phyloP scores from a whole-genome alignment of 2,113 vertebrate species.

The Grallaria varia region DNA sequence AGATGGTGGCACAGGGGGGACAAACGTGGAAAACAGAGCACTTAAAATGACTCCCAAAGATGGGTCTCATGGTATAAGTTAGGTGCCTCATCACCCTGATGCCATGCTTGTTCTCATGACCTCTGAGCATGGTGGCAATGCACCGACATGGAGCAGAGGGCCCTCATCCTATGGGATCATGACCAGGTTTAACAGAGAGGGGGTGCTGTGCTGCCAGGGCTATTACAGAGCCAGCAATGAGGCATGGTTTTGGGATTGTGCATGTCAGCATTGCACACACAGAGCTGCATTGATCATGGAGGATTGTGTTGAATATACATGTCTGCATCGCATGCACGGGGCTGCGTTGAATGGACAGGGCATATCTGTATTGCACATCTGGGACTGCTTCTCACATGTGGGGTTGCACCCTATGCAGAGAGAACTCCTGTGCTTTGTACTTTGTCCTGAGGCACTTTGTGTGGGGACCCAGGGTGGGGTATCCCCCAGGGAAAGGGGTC shows the following conservation, averaged over 20 bases:
- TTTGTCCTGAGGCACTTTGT: not conserved
- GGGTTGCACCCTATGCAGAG: not conserved
- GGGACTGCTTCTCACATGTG: not conserved
- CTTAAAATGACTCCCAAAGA: not conserved
- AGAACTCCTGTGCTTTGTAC: not conserved
- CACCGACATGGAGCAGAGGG: not conserved
- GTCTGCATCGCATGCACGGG: no score
- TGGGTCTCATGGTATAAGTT: not conserved
- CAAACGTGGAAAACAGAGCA: rapidly evolving
- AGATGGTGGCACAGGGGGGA: no score
- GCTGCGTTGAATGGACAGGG: not conserved
- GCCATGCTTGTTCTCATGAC: rapidly evolving
- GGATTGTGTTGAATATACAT: not conserved
- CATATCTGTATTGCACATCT: not conserved
- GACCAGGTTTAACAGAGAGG: not conserved
- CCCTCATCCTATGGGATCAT: rapidly evolving
- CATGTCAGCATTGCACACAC: rapidly evolving
- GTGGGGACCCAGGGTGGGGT: not conserved
- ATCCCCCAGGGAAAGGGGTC: not conserved
- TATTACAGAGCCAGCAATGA: rapidly evolving
- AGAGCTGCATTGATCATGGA: not conserved
- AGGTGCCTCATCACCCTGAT: not conserved
- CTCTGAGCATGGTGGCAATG: not conserved
- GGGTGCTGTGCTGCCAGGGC: not conserved
- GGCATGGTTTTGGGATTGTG: rapidly evolving